Evolutionary conservation across 2,888 invertebrate genomes (phyloP), one percentile per base, ranked within the genome.

Genomic region (Heteromurus nitidus): DNA sequence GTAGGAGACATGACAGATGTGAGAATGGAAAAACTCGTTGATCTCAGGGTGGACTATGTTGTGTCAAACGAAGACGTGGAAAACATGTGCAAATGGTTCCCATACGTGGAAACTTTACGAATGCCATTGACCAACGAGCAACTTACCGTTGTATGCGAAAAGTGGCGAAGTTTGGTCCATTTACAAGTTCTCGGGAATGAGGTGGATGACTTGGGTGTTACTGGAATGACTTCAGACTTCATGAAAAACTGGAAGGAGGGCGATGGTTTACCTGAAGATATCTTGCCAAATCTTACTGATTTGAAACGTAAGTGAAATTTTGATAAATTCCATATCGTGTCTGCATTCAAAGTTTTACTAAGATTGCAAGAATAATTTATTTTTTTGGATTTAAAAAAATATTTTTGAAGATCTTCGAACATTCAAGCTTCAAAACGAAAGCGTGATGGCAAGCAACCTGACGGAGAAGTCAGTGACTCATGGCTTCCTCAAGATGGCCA

Each of bases 21-120:
- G 13, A 53, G 20, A 16, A 2, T 69, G 55, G 18, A 16, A 53
- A 53, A 30, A 3, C 47, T 42, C 13, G 24, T 7, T 2, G 53
- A 53, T 11, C 69, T 69, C 30, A 28, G 69, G 36, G 30, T 69
- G 11, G 69, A 69, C 22, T 69, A 69, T n/a, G 11, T 30, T 2
- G 47, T 69, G 20, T 1, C 20, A 11, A 18, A 1, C 2, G n/a
- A 26, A 3, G 69, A 69, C 11, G 47, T 18, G 1, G 7, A 31
- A n/a, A 30, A 1, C 13, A 20, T 69, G 20, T 31, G 20, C 1
- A 9, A 30, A 1, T 31, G 11, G 9, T 13, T 69, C 1, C 69
- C 69, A 30, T 53, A 69, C n/a, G 2, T 69, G 13, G 53, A 69
- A 16, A 28, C 18, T 7, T 11, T 69, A 20, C 7, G 53, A 22